Base-by-base conservation (phyloP, 2,888 invertebrate species). In the Calameuta idolon region DNA sequence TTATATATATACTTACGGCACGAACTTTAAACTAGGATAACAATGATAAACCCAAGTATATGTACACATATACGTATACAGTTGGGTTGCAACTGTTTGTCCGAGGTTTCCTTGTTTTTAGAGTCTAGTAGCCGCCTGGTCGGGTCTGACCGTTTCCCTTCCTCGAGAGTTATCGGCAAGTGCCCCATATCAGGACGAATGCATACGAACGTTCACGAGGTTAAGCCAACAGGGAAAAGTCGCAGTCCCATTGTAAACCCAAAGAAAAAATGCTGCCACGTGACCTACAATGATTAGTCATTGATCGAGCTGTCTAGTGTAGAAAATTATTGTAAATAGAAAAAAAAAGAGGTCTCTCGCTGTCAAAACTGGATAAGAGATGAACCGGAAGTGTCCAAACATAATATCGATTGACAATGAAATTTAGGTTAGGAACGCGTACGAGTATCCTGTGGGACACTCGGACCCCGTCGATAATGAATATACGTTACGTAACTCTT, bases 11-110 rank as follows among this genome's bases (percentile, higher is more conserved):
- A 34, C 33, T 69, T 71, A 34, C 55, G 75, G 75, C 77, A 75
- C 75, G 77, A 77, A 77, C 77, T 77, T 77, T 77, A 69, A 77
- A 75, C 75, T 34, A 40, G 69, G 75, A 71, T 69, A 77, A 75
- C 74, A 77, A 77, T 74, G 77, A 71, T 75, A 77, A 75, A 75
- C 34, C 34, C 30, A 15, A 69, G 69, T 35, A 35, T 4, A 35
- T 3, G 3, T 33, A 3, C 5, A 74, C 33, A n/a, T 23, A 31
- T 55, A 9, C 33, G n/a, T 34, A 12, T 11, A 37, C 30, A 73
- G 40, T 12, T 15, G 5, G 15, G 15, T 55, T 30, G 30, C 34
- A 40, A 69, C 15, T 73, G 34, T 37, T 55, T 23, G 55, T 2
- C 55, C 55, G 23, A 9, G 23, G 55, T 55, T 23, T 55, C 9